Evolutionary conservation across 2,113 vertebrate species (phyloP).

Genomic region (Edolisoma coerulescens): DNA sequence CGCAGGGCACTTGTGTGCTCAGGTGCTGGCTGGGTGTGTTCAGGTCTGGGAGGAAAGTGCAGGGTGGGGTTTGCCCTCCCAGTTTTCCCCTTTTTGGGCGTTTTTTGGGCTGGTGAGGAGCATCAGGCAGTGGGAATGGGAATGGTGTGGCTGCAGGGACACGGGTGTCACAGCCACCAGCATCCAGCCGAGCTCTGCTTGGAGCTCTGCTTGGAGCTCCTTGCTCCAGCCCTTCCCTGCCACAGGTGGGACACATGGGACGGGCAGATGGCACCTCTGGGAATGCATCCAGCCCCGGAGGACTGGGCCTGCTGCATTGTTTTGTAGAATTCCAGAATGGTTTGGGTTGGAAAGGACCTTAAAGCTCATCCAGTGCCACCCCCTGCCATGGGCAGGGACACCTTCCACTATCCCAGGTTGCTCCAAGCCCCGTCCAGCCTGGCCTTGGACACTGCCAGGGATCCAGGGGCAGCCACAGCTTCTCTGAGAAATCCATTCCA

Average conservation of each 20-base stretch:
- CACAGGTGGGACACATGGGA: neutral
- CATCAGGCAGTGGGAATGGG: neutral
- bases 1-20: neutral
- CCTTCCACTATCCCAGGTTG: neutral
- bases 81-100: neutral
- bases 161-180: fast-evolving
- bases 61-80: neutral
- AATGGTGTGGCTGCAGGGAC: neutral
- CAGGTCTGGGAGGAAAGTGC: fast-evolving
- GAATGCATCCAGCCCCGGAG: neutral
- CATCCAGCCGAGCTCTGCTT: neutral
- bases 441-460: neutral
- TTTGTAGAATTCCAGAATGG: neutral
- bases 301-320: fast-evolving
- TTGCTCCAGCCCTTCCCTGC: neutral
- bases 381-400: neutral
- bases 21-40: neutral
- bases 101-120: neutral
- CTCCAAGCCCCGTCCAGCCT: neutral
- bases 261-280: neutral
- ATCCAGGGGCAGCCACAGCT: neutral
- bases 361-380: neutral
- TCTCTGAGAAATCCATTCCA: neutral
- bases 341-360: neutral
- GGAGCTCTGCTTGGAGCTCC: neutral